Conservation (phyloP, 2,113 vertebrate genomes). For the Sphyrna mokarran region DNA sequence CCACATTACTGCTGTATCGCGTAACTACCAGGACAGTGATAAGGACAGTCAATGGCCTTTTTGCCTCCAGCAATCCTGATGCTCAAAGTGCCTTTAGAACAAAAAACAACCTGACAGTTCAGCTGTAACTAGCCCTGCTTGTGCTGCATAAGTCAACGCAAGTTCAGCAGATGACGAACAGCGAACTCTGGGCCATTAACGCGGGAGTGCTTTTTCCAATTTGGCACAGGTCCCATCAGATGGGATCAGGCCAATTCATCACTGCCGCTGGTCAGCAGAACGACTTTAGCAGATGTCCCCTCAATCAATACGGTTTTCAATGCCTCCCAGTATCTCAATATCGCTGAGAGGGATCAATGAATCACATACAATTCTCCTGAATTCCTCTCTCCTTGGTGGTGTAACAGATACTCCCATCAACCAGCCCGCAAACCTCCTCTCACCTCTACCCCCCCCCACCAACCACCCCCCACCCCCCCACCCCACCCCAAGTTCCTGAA, state of each 20-base stretch:
- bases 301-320: neutral
- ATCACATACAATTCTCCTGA: neutral
- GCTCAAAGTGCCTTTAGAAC: neutral
- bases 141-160: neutral
- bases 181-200: neutral
- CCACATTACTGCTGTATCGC: neutral
- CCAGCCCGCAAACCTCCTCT: neutral
- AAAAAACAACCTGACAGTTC: neutral
- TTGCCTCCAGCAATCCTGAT: neutral
- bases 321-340: neutral
- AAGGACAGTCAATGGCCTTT: neutral
- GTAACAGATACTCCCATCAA: neutral
- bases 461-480: too few species aligned
- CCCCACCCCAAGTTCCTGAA: neutral
- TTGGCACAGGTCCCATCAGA: neutral
- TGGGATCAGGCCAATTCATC: neutral
- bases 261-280: neutral
- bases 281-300: neutral
- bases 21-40: neutral
- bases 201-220: neutral
- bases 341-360: neutral
- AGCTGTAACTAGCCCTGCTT: neutral
- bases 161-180: neutral
- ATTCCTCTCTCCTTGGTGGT: neutral
- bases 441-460: too few species aligned